These are phyloP conservation scores for Diarsia brunnea DNA, from an alignment of 2,888 invertebrate genomes.

Conservation along the genomic window DNA sequence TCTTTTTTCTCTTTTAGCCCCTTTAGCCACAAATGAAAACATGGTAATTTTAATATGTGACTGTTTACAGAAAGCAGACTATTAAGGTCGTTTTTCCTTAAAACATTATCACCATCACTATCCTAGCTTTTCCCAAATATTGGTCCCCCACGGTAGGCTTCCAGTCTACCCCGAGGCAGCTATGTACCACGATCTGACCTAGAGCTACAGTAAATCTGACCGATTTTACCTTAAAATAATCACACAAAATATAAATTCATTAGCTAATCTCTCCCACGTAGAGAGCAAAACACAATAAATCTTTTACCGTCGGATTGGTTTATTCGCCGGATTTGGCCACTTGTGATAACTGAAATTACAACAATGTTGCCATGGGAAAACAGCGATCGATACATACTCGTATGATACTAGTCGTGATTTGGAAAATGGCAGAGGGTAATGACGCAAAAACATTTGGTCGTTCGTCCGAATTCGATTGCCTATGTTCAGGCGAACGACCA, in stretches of 20 bases:
- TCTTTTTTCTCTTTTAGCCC: no score
- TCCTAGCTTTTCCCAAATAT: background rate
- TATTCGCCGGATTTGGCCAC: slow-evolving; percentile 7
- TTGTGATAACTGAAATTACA: slow-evolving; percentile 15
- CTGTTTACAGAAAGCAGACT: background rate
- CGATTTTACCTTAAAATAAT: background rate
- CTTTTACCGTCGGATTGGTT: background rate
- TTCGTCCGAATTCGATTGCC: background rate
- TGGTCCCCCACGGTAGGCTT: background rate
- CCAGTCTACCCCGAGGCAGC: background rate
- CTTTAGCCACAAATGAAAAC: background rate
- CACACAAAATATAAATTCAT: slow-evolving; percentile 10
- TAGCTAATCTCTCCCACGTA: background rate
- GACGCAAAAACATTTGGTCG: background rate
- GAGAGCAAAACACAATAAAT: background rate
- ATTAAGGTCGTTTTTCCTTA: background rate
- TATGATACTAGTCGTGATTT: background rate
- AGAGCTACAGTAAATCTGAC: background rate
- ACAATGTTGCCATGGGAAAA: background rate
- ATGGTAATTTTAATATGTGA: background rate
- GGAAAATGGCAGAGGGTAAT: background rate
- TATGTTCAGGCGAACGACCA: background rate
- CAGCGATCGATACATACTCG: background rate
- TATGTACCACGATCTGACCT: background rate
- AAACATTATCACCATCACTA: background rate